Percentiles rank a stretch among this genome's conserved stretches.
phyloP scores from a whole-genome alignment of 2,113 vertebrate species.

The Diadophis punctatus region DNA sequence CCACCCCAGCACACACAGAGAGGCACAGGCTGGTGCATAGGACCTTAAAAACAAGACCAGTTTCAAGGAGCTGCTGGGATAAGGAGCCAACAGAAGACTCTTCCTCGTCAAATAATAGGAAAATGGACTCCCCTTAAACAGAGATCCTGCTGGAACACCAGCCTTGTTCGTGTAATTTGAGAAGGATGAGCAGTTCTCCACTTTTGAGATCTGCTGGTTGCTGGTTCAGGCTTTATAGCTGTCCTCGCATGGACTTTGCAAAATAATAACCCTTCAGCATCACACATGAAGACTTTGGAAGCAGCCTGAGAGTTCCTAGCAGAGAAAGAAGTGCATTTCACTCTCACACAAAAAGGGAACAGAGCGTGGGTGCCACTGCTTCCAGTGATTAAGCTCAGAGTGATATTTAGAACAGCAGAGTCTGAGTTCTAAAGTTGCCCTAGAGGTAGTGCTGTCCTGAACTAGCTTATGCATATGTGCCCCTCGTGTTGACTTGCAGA shows the following conservation, averaged over 20 bases:
- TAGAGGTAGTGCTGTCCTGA: conserved; percentile 31
- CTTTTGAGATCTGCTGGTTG: conserved; percentile 3
- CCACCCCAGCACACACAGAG: not conserved
- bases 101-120: not conserved
- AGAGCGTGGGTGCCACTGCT: not conserved
- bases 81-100: not conserved
- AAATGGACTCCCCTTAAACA: not conserved
- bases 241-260: not conserved
- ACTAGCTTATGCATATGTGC: conserved; percentile 23
- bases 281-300: not conserved
- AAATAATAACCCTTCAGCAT: not conserved
- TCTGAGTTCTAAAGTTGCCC: conserved; percentile 10
- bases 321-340: not conserved
- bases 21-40: not conserved
- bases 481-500: not conserved
- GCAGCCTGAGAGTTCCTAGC: conserved; percentile 8
- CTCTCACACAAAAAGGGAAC: not conserved
- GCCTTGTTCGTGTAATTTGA: not conserved
- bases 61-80: not conserved
- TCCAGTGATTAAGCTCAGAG: not conserved
- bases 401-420: conserved; percentile 12
- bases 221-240: conserved; percentile 1
- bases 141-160: not conserved
- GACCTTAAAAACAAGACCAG: not conserved
- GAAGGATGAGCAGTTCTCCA: not conserved